Evolutionary conservation across 2,113 vertebrate species (phyloP).

Genomic region (Prolemur simus): DNA sequence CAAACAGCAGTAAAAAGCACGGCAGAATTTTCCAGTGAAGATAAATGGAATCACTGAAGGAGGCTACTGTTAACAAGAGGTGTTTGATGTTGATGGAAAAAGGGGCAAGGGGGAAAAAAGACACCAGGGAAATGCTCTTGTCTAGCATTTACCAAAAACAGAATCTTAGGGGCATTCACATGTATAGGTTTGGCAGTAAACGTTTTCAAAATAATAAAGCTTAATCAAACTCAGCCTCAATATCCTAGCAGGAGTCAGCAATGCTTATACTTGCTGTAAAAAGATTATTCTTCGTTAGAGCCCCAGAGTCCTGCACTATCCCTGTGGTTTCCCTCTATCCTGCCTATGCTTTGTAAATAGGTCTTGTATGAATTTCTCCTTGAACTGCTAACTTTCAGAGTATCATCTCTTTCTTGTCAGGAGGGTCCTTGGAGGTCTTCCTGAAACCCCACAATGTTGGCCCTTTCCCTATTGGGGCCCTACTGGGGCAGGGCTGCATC

Average conservation of each 20-base stretch:
- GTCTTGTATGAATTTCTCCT: background rate
- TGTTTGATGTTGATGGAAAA: background rate
- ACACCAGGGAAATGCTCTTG: background rate
- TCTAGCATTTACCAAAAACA: background rate
- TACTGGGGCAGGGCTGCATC: too few relatives aligned
- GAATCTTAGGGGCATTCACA: background rate
- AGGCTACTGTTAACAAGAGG: background rate
- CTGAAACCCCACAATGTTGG: background rate
- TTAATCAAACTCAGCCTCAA: background rate
- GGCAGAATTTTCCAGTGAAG: background rate
- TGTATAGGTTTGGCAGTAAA: background rate
- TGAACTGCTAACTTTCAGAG: background rate
- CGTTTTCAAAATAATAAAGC: background rate
- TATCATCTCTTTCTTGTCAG: background rate
- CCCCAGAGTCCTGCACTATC: background rate
- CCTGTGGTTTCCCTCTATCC: background rate
- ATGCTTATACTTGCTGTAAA: background rate
- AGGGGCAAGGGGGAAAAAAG: background rate
- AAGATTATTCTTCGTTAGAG: background rate
- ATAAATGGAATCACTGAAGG: background rate
- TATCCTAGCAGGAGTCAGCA: background rate
- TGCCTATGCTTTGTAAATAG: background rate
- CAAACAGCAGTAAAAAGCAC: background rate
- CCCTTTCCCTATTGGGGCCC: background rate
- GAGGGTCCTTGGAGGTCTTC: background rate